Percentiles rank a stretch among this genome's conserved stretches.
phyloP scores from a whole-genome alignment of 2,113 vertebrate genomes.

The Sterna hirundo region DNA sequence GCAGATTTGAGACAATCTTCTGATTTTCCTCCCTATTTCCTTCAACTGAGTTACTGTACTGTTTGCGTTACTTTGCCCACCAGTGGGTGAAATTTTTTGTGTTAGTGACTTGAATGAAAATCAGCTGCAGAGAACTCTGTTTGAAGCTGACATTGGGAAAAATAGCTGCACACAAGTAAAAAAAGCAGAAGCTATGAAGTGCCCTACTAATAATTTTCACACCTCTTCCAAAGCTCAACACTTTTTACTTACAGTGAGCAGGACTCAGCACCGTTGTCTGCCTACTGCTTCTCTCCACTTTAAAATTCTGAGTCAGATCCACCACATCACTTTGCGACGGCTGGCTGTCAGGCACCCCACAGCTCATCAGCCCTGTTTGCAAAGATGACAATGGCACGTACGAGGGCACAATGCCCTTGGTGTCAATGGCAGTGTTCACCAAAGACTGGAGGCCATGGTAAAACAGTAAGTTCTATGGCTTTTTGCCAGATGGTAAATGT shows the following conservation, averaged over 20 bases:
- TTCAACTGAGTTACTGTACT: not conserved
- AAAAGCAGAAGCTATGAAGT: not conserved
- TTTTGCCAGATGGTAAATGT: constrained; percentile 5
- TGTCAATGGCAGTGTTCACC: not conserved
- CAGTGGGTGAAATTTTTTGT: not conserved
- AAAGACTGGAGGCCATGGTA: not conserved
- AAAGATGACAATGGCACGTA: not conserved
- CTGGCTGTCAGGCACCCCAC: not conserved
- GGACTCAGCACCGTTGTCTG: not conserved
- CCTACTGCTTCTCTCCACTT: not conserved
- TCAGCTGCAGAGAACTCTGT: not conserved
- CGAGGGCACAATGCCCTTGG: not conserved
- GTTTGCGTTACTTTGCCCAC: not conserved
- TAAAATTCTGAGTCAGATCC: not conserved
- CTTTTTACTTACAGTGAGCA: not conserved
- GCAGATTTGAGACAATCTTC: not conserved
- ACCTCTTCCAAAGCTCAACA: not conserved
- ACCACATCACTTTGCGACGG: not conserved
- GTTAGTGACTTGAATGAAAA: not conserved
- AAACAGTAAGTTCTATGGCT: not conserved
- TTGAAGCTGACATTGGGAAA: not conserved
- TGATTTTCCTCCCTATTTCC: not conserved
- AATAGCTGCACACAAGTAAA: not conserved
- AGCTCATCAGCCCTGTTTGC: not conserved
- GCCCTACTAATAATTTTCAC: not conserved